These are phyloP conservation scores for Lithophane socia DNA, from an alignment of 2,888 invertebrate genomes.

Conservation along the genomic window DNA sequence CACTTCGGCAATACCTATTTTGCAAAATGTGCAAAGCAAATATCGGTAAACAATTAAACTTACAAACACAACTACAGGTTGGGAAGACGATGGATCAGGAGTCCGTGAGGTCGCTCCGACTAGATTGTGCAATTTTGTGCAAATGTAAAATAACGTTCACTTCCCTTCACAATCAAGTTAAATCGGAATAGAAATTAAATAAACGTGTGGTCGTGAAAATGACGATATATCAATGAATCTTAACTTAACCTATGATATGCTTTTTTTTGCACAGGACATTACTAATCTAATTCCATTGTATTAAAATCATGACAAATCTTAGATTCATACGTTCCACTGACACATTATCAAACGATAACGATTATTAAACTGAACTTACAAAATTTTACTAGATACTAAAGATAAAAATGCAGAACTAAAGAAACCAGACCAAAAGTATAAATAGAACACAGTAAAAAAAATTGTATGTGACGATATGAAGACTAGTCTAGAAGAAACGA, in stretches of 20 bases:
- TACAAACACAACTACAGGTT: slow-evolving; percentile 35
- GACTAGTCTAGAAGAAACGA: background rate
- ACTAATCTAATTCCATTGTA: background rate
- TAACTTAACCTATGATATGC: background rate
- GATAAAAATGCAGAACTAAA: background rate
- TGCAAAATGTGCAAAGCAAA: slow-evolving; percentile 44
- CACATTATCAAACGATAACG: slow-evolving; percentile 26
- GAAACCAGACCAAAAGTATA: background rate
- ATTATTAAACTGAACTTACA: background rate
- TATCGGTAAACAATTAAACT: slow-evolving; percentile 22
- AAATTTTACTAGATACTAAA: background rate
- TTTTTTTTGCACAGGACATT: background rate
- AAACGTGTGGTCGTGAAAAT: slow-evolving; percentile 45
- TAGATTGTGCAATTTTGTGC: slow-evolving; percentile 40
- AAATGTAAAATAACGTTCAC: slow-evolving; percentile 26
- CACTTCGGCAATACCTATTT: background rate
- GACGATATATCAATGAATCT: slow-evolving; percentile 21
- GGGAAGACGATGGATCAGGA: slow-evolving; percentile 56
- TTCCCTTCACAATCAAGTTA: slow-evolving; percentile 1
- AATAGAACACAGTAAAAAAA: background rate
- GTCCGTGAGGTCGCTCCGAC: slow-evolving; percentile 43
- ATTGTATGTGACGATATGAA: background rate
- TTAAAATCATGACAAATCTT: slow-evolving; percentile 1
- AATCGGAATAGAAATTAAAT: slow-evolving; percentile 20
- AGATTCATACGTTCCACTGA: slow-evolving; percentile 10